A percentile compares a stretch with the other conserved stretches of the same genome.
These are phyloP conservation scores for Adoxophyes honmai DNA, from an alignment of 1,140 invertebrate species.

Conservation along the genomic window DNA sequence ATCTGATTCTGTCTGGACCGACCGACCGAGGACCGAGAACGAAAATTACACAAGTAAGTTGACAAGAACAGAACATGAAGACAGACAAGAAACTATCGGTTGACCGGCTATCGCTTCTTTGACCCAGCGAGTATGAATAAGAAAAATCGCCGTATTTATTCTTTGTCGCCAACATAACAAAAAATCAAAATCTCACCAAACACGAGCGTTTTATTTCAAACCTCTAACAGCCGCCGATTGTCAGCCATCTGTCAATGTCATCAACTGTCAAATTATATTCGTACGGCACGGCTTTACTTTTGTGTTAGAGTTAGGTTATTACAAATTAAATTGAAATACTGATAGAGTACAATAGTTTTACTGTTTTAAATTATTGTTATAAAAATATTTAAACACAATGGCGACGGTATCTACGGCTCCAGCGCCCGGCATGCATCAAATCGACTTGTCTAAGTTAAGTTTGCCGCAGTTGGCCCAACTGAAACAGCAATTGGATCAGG, in stretches of 20 bases:
- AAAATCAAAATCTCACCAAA: neutral
- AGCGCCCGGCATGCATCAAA: conserved; percentile 81
- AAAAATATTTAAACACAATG: conserved; percentile 65
- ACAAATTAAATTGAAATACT: conserved; percentile 22
- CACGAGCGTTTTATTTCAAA: neutral
- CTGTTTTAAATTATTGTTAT: conserved; percentile 11
- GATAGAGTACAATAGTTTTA: conserved; percentile 18
- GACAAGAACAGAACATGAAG: too few species aligned
- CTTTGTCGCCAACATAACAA: neutral
- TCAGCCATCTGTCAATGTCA: neutral
- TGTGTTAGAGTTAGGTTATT: conserved; percentile 18
- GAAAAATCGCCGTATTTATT: neutral
- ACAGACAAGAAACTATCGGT: too few species aligned
- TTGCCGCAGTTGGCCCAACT: conserved; percentile 88
- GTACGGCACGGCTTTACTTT: neutral
- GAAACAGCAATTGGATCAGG: conserved; percentile 92
- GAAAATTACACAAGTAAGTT: neutral
- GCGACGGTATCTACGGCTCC: conserved; percentile 78
- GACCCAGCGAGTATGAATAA: too few species aligned
- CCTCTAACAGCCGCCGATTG: neutral
- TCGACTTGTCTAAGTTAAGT: conserved; percentile 87
- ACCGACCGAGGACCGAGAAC: neutral
- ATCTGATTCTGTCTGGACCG: neutral
- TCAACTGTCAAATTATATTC: neutral
- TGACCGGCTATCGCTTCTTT: too few species aligned